Conservation (phyloP, 2,888 invertebrate genomes). For the Palloptera scutellata region DNA sequence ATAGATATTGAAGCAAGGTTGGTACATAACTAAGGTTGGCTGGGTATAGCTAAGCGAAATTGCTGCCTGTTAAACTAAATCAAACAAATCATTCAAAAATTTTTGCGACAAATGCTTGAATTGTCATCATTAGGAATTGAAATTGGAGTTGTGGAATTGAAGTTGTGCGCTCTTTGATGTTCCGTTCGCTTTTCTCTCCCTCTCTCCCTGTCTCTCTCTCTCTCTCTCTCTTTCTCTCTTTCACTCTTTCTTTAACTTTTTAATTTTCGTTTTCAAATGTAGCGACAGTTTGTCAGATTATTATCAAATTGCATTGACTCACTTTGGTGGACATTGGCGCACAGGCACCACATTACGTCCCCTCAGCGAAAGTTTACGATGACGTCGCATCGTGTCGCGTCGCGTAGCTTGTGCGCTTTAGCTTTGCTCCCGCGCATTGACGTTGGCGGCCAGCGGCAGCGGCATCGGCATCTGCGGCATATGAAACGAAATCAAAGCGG, state of each 20-base stretch:
- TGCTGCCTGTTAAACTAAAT: constrained; percentile 37
- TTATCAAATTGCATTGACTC: constrained; percentile 59
- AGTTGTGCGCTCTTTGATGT: neutral
- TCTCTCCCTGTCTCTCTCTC: no score
- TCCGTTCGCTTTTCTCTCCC: no score
- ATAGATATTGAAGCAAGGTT: constrained; percentile 20
- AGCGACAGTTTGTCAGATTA: constrained; percentile 60
- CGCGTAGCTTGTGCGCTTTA: no score
- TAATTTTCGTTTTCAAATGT: constrained; percentile 50
- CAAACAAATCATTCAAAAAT: constrained; percentile 59
- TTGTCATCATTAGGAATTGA: constrained; percentile 57
- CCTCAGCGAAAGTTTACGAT: no score
- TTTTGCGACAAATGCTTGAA: constrained; percentile 45
- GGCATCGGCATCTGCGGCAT: constrained; percentile 50
- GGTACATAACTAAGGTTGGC: neutral
- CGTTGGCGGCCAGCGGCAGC: constrained; percentile 42
- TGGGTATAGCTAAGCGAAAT: constrained; percentile 7
- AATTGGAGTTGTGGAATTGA: neutral
- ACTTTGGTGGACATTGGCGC: constrained; percentile 40
- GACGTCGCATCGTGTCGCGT: no score
- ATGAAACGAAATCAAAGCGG: constrained; percentile 57
- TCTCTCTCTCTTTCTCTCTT: no score
- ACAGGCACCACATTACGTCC: neutral
- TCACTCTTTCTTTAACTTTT: neutral
- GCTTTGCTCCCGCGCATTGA: no score